phyloP scores from a whole-genome alignment of 1,140 invertebrate genomes.

The Drosophila teissieri region DNA sequence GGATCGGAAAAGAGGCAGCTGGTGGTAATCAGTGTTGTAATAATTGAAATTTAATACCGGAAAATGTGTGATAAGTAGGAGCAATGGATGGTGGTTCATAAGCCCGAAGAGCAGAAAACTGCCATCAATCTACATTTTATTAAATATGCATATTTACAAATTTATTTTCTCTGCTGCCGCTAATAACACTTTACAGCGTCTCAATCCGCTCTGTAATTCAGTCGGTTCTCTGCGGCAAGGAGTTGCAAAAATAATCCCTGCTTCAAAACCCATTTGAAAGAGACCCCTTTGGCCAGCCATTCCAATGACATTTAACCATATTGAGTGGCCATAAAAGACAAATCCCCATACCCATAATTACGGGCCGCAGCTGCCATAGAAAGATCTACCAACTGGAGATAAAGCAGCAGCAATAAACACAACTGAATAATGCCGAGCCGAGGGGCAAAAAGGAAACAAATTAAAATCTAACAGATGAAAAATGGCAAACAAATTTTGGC shows the following conservation, averaged over 20 bases:
- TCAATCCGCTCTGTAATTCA: neutral
- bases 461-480: slow-evolving; percentile 49
- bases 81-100: neutral
- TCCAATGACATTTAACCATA: slow-evolving; percentile 37
- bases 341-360: slow-evolving; percentile 37
- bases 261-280: neutral
- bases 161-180: too few relatives aligned
- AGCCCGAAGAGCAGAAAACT: neutral
- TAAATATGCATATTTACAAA: too few relatives aligned
- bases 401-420: slow-evolving; percentile 25
- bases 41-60: slow-evolving; percentile 74
- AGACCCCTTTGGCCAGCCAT: slow-evolving; percentile 4
- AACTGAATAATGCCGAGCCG: slow-evolving; percentile 28
- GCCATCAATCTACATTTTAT: too few relatives aligned
- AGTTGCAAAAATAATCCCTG: neutral
- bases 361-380: slow-evolving; percentile 22
- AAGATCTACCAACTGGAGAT: slow-evolving; percentile 24
- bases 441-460: slow-evolving; percentile 29
- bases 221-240: neutral
- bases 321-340: slow-evolving; percentile 42
- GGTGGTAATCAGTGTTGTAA: slow-evolving; percentile 57
- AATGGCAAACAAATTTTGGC: slow-evolving; percentile 54
- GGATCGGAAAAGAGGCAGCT: slow-evolving; percentile 13
- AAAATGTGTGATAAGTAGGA: neutral
- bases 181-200: too few relatives aligned